phyloP scores from a whole-genome alignment of 2,888 invertebrate species.

The Acronicta alni region DNA sequence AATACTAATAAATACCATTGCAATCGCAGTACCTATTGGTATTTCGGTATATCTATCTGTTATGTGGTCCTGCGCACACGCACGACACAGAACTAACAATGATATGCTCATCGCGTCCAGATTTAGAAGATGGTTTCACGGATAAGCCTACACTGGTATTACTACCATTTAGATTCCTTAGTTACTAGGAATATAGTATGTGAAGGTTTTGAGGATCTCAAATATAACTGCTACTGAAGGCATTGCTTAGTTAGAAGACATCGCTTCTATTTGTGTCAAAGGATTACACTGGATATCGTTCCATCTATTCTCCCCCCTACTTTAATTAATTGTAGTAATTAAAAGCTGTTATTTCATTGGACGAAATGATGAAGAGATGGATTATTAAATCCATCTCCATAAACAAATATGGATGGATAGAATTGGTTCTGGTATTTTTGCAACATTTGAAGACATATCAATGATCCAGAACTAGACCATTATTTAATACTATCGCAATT shows the following conservation, averaged over 20 bases:
- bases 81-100: slow-evolving; percentile 54
- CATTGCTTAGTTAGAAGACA: too few relatives aligned
- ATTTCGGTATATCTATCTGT: slow-evolving; percentile 21
- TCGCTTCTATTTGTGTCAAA: too few relatives aligned
- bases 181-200: slow-evolving; percentile 33
- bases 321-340: too few relatives aligned
- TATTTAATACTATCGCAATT: slow-evolving; percentile 22
- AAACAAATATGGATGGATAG: too few relatives aligned
- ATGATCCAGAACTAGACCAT: slow-evolving; percentile 20
- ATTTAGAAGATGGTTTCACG: slow-evolving; percentile 52
- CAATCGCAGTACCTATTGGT: slow-evolving; percentile 6
- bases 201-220: background rate
- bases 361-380: too few relatives aligned
- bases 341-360: too few relatives aligned
- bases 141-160: slow-evolving; percentile 43
- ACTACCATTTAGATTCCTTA: slow-evolving; percentile 34
- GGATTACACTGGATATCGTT: too few relatives aligned
- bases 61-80: slow-evolving; percentile 47
- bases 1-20: background rate
- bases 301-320: too few relatives aligned
- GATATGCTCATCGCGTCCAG: slow-evolving; percentile 47
- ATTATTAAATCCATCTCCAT: too few relatives aligned
- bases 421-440: too few relatives aligned
- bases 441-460: too few relatives aligned
- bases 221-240: too few relatives aligned